Conservation (phyloP, 1,140 invertebrate species). For the Caenorhabditis latens region DNA sequence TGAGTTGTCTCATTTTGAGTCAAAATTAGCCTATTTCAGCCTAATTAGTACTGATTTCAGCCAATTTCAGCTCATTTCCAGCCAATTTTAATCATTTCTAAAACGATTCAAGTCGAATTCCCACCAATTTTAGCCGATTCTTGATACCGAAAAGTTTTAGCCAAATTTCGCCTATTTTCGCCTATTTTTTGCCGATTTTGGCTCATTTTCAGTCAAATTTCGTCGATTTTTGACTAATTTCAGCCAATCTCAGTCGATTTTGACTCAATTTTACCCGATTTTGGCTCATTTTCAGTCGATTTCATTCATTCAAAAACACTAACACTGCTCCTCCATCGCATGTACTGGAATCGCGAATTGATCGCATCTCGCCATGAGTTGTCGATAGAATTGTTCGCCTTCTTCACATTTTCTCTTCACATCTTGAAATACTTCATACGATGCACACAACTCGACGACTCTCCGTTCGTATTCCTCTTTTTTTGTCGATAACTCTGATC, state of each 20-base stretch:
- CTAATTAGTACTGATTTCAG: too few species aligned
- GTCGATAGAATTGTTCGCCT: constrained; percentile 17
- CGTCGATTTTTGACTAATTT: not conserved
- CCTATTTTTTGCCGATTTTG: too few species aligned
- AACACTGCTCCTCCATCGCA: constrained; percentile 22
- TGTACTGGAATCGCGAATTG: constrained; percentile 35
- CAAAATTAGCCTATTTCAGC: too few species aligned
- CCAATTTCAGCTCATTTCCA: too few species aligned
- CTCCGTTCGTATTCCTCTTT: not conserved
- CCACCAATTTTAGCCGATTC: not conserved
- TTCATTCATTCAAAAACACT: not conserved
- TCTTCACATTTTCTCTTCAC: not conserved
- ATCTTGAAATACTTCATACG: constrained; percentile 14
- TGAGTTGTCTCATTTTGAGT: not conserved
- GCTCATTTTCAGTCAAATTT: not conserved
- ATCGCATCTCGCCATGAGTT: constrained; percentile 34
- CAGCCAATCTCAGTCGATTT: not conserved
- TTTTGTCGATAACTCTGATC: too few species aligned
- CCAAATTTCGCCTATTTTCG: too few species aligned
- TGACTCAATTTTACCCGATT: not conserved
- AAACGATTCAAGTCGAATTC: not conserved
- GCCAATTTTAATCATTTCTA: too few species aligned
- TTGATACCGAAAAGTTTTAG: too few species aligned
- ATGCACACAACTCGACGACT: constrained; percentile 22
- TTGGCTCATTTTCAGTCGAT: not conserved